Percentiles rank a stretch among this genome's conserved stretches.
Evolutionary conservation across 2,888 invertebrate species (phyloP).

Genomic region (Parascotia fuliginaria): DNA sequence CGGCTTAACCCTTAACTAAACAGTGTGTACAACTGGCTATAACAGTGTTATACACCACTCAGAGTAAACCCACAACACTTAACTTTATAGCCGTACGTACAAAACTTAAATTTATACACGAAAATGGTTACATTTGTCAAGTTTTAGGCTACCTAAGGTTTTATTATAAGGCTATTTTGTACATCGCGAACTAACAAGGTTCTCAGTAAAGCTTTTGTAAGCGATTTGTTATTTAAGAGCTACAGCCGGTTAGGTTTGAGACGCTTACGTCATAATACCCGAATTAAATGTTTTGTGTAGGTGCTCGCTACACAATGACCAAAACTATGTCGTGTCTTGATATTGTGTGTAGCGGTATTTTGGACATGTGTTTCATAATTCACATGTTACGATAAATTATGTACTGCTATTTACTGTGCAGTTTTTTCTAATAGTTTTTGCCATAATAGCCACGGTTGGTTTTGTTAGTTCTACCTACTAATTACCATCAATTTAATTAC

Average conservation of each 20-base stretch:
- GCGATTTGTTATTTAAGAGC: not conserved
- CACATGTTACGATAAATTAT: no score
- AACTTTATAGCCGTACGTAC: not conserved
- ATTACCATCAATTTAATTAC: no score
- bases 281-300: not conserved
- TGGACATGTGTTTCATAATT: no score
- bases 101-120: not conserved
- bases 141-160: not conserved
- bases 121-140: not conserved
- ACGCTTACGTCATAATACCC: slow-evolving; percentile 3
- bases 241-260: not conserved
- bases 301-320: not conserved
- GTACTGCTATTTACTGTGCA: no score
- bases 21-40: not conserved
- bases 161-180: not conserved
- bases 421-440: no score
- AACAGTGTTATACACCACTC: not conserved
- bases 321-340: not conserved
- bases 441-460: no score
- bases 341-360: not conserved
- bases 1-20: not conserved
- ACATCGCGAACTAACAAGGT: not conserved
- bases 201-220: not conserved
- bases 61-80: not conserved
- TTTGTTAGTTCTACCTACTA: no score